Percentiles rank a stretch among this genome's conserved stretches.
Conservation (phyloP, 2,113 vertebrate species). For the Prunella fulvescens region DNA sequence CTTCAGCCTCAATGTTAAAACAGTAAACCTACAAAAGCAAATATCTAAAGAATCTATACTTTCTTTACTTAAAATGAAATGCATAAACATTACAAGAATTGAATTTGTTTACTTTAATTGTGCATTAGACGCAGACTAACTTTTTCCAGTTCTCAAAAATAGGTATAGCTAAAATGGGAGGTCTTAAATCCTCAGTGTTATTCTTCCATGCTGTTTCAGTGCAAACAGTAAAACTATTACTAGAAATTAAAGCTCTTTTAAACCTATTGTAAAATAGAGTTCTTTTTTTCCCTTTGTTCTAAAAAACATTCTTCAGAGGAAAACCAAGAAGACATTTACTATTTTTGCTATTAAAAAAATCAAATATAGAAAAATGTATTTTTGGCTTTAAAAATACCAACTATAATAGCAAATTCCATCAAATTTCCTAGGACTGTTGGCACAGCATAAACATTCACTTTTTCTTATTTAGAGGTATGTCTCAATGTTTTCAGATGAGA, state of each 20-base stretch:
- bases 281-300: neutral
- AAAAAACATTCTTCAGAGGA: neutral
- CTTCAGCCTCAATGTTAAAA: neutral
- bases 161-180: neutral
- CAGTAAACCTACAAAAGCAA: neutral
- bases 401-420: neutral
- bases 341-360: neutral
- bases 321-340: neutral
- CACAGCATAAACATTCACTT: neutral
- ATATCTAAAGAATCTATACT: neutral
- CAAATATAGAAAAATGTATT: neutral
- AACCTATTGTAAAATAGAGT: neutral
- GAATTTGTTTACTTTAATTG: neutral
- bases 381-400: neutral
- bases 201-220: neutral
- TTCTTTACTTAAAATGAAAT: neutral
- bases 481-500: neutral
- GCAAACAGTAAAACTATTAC: neutral
- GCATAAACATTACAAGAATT: neutral
- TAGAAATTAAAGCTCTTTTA: neutral
- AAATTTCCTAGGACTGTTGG: neutral
- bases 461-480: neutral
- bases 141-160: neutral
- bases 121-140: neutral
- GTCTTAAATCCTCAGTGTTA: neutral